phyloP scores from a whole-genome alignment of 2,113 vertebrate species.

The Phyllostomus hastatus region DNA sequence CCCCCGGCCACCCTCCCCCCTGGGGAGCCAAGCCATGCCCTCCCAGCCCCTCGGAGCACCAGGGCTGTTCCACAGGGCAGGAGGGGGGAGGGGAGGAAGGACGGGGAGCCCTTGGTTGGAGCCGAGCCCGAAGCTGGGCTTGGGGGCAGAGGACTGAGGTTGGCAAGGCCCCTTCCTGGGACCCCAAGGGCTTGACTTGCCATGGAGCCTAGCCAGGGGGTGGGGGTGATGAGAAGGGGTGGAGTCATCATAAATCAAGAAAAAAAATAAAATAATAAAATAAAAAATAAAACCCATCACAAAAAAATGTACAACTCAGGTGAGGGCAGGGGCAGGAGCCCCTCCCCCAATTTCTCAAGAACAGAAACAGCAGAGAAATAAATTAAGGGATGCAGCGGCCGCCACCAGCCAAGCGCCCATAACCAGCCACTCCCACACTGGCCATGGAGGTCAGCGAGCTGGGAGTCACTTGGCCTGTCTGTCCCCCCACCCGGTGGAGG shows the following conservation, averaged over 20 bases:
- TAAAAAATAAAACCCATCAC: conserved; percentile 79
- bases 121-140: conserved; percentile 44
- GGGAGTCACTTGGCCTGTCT: not conserved
- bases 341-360: conserved; percentile 71
- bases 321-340: conserved; percentile 52
- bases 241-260: conserved; percentile 69
- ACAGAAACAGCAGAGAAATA: conserved; percentile 78
- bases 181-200: conserved; percentile 51
- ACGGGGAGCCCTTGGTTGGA: conserved; percentile 64
- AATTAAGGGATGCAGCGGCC: conserved; percentile 76
- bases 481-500: not conserved
- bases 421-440: conserved; percentile 49
- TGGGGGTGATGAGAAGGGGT: conserved; percentile 42
- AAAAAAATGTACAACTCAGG: conserved; percentile 77
- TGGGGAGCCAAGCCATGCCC: conserved; percentile 65
- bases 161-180: conserved; percentile 63
- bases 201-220: conserved; percentile 58
- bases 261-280: conserved; percentile 71
- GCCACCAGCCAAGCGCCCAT: conserved; percentile 66
- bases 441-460: conserved; percentile 29
- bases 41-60: conserved; percentile 69
- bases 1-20: conserved; percentile 33
- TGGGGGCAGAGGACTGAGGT: conserved; percentile 62
- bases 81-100: not conserved
- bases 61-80: conserved; percentile 59